phyloP scores from a whole-genome alignment of 2,113 vertebrate genomes.

The Speoplatyrhinus poulsoni region DNA sequence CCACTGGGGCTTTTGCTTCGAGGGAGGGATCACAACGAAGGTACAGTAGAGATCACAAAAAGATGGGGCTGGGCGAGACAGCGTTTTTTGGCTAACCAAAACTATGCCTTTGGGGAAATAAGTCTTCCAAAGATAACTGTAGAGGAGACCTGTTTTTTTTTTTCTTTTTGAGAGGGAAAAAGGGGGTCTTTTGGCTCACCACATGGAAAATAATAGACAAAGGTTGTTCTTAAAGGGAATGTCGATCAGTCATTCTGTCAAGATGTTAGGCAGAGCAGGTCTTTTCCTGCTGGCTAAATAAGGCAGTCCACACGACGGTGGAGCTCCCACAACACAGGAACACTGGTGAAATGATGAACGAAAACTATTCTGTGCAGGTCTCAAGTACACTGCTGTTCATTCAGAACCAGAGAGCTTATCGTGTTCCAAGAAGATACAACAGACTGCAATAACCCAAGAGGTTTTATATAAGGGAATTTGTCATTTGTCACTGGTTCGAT shows the following conservation, averaged over 20 bases:
- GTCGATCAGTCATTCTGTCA: constrained; percentile 68
- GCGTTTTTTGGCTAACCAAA: constrained; percentile 75
- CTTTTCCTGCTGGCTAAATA: constrained; percentile 60
- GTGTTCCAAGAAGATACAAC: constrained; percentile 15
- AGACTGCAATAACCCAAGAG: constrained; percentile 31
- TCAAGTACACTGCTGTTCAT: constrained; percentile 25
- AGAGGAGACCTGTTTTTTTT: constrained; percentile 61
- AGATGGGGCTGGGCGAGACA: constrained; percentile 71
- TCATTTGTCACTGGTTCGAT: not conserved
- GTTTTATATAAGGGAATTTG: not conserved
- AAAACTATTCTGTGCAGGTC: constrained; percentile 44
- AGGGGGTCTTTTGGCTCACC: constrained; percentile 59
- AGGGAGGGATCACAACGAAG: constrained; percentile 55
- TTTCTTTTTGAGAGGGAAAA: constrained; percentile 42
- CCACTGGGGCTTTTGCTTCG: not conserved
- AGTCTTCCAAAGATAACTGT: constrained; percentile 77
- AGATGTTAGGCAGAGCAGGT: constrained; percentile 54
- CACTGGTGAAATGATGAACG: constrained; percentile 49
- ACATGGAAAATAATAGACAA: constrained; percentile 79
- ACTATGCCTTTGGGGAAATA: constrained; percentile 68
- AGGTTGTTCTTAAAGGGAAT: constrained; percentile 68
- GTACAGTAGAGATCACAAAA: constrained; percentile 54
- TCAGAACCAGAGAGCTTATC: constrained; percentile 28
- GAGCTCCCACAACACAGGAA: constrained; percentile 59
- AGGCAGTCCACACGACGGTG: constrained; percentile 39